Base-by-base conservation (phyloP, 2,113 vertebrate genomes). In the Lophochroa leadbeateri region DNA sequence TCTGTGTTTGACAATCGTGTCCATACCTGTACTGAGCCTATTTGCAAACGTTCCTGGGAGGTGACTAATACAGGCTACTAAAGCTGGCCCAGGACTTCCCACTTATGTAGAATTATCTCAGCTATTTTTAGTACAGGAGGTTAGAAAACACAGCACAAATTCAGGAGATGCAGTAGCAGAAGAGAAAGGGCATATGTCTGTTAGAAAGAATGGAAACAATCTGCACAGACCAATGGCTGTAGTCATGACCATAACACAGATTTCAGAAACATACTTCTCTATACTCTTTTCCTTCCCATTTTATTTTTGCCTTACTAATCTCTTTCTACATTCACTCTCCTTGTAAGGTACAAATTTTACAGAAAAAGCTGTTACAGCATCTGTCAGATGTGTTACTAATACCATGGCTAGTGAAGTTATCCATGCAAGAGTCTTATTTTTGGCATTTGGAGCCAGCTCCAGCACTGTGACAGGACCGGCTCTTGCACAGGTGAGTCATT, bases 261-360 rank as follows among this genome's bases (percentile, higher is more conserved):
- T 67, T 84, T 89, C 64, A 86, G 53, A 65, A 64, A 77, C 5
- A 7, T 50, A 17, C 9, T 29, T 81, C 24, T 29, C 15, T 75
- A 39, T 69, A 64, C 17, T 49, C 19, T 65, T 87, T 55, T 18
- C 25, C 68, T 88, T 88, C 49, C 8, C 24, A 29, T 77, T 79
- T 85, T 68, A 76, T 57, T 77, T 94, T 85, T 53, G 53, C 86
- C 79, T 83, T 37, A 71, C 72, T 95, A 85, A 92, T 77, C 43
- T 31, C 33, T 15, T 92, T 61, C 58, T 90, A 49, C 3, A 2
- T 49, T 86, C 31, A 18, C 7, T 76, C 27, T 83, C 53, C 27
- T 88, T 89, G 87, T 76, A 80, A 94, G 49, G 68, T 74, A 80
- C 25, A 77, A 61, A 67, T 81, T 70, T 80, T 68, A 58, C 53